Evolutionary conservation across 2,888 invertebrate genomes (phyloP).

Genomic region (Ennomos quercinarius): DNA sequence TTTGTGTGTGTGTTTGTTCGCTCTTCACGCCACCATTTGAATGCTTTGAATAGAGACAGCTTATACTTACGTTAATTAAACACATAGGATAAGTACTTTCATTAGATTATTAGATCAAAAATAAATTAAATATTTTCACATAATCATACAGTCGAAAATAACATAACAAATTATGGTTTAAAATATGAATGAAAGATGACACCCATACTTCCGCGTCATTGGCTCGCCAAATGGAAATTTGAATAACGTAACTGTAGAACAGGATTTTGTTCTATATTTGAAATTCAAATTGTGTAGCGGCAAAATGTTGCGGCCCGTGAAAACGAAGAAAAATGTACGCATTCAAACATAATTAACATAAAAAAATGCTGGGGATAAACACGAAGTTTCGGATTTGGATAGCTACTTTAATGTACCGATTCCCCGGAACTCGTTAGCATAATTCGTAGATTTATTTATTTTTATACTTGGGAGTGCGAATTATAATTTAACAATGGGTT

Average conservation of each 20-base stretch:
- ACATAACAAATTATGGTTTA: constrained; percentile 58
- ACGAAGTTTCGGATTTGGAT: constrained; percentile 56
- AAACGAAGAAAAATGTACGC: constrained; percentile 71
- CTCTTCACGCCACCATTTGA: no score
- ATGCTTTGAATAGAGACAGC: no score
- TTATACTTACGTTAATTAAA: no score
- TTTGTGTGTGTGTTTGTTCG: no score
- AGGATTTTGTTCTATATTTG: constrained; percentile 73
- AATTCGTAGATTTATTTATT: constrained; percentile 46
- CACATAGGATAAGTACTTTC: no score
- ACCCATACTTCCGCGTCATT: constrained; percentile 75
- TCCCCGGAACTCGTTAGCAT: constrained; percentile 48
- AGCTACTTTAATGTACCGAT: constrained; percentile 43
- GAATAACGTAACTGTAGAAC: constrained; percentile 70
- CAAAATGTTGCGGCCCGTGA: constrained; percentile 64
- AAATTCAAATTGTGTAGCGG: constrained; percentile 74
- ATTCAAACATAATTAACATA: constrained; percentile 76
- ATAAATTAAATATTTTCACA: no score
- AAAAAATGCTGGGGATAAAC: constrained; percentile 67
- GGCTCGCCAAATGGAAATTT: constrained; percentile 73
- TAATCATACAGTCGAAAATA: constrained; percentile 46
- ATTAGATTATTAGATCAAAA: no score
- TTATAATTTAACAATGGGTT: constrained; percentile 22
- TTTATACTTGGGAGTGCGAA: constrained; percentile 27
- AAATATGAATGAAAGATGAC: constrained; percentile 70